Percentiles rank a stretch among this genome's conserved stretches.
Evolutionary conservation across 2,113 vertebrate species (phyloP).

Genomic region (Dasypus novemcinctus): DNA sequence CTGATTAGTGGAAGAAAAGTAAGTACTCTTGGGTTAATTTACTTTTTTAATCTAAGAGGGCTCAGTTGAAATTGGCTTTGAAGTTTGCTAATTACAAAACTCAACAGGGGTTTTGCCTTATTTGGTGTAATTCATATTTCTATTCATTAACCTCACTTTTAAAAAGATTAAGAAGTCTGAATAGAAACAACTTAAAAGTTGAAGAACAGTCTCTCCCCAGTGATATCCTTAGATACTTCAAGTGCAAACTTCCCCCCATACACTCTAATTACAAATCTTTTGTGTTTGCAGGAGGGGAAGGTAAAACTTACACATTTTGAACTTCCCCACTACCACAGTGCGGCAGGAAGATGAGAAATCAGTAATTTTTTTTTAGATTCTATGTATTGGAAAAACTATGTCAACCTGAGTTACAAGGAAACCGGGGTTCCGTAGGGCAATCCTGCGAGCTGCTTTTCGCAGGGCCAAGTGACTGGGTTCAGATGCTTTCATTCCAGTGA

Average conservation of each 20-base stretch:
- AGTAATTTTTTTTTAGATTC: conserved; percentile 10
- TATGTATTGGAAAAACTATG: conserved; percentile 50
- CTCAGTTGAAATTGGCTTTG: conserved; percentile 76
- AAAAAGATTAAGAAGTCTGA: conserved; percentile 73
- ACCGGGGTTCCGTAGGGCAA: conserved; percentile 67
- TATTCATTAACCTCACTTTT: conserved; percentile 76
- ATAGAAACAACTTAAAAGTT: conserved; percentile 67
- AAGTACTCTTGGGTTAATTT: conserved; percentile 66
- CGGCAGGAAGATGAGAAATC: not conserved
- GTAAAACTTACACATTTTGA: conserved; percentile 35
- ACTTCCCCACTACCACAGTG: conserved; percentile 30
- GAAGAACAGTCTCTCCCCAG: conserved; percentile 29
- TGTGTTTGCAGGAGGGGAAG: not conserved
- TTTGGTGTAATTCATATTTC: conserved; percentile 75
- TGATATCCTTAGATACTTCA: conserved; percentile 50
- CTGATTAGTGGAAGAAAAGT: conserved; percentile 62
- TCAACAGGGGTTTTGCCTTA: conserved; percentile 78
- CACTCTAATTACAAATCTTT: conserved; percentile 58
- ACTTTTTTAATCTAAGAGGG: conserved; percentile 63
- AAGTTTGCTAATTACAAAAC: conserved; percentile 81
- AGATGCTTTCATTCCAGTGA: conserved; percentile 84
- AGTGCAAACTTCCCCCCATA: conserved; percentile 36
- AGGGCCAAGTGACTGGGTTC: conserved; percentile 81
- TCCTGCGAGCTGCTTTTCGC: conserved; percentile 72
- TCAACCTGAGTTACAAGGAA: conserved; percentile 74